These are phyloP conservation scores for Lochmaea crataegi DNA, from an alignment of 2,888 invertebrate genomes.

Conservation along the genomic window DNA sequence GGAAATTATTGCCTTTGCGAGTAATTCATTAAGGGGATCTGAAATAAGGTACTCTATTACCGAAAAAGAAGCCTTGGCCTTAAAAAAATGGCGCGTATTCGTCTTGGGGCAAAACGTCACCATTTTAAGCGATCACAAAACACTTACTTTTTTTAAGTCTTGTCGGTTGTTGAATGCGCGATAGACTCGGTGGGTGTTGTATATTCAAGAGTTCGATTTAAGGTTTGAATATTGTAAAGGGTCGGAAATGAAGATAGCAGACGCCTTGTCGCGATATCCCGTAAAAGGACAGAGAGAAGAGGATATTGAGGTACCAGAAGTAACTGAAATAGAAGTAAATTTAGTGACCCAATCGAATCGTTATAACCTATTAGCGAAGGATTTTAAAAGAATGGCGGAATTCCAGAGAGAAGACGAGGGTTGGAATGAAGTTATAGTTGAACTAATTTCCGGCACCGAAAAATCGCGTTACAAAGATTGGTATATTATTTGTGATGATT, in stretches of 20 bases:
- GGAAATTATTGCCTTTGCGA: conserved; percentile 23
- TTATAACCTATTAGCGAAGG: too few relatives aligned
- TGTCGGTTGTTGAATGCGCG: conserved; percentile 19
- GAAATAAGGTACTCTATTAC: too few relatives aligned
- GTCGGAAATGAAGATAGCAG: conserved; percentile 24
- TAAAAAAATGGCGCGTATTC: conserved; percentile 27
- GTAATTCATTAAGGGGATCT: conserved; percentile 4
- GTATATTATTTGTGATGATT: conserved; percentile 9
- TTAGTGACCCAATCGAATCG: neutral
- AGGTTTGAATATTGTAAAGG: conserved; percentile 22
- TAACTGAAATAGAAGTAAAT: neutral
- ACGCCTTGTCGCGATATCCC: conserved; percentile 26
- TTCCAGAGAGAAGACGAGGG: neutral
- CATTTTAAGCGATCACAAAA: conserved; percentile 25
- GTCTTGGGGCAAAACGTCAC: conserved; percentile 21
- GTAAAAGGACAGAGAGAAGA: neutral
- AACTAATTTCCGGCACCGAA: neutral
- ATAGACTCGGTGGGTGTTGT: conserved; percentile 23
- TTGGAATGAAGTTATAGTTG: neutral
- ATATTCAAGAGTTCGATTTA: conserved; percentile 26
- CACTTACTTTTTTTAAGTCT: conserved; percentile 24
- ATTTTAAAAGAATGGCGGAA: neutral
- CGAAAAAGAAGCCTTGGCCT: too few relatives aligned
- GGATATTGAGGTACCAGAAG: neutral
- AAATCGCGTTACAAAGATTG: too few relatives aligned